Conservation (phyloP, 2,888 invertebrate genomes). For the Stenotaenia linearis region DNA sequence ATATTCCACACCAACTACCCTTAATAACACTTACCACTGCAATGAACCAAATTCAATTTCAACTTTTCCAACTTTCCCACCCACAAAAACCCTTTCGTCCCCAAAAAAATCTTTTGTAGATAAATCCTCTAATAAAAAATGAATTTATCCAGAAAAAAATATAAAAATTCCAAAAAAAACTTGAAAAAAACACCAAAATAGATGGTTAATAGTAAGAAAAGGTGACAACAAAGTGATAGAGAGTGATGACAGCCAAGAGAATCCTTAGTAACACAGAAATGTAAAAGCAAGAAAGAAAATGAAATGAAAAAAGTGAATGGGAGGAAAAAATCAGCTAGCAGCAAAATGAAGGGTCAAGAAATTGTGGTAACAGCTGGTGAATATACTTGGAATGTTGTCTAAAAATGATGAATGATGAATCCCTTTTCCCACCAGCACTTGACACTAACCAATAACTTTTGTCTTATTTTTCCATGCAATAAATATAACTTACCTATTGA, state of each 20-base stretch:
- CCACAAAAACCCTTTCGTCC: no score
- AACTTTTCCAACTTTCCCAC: no score
- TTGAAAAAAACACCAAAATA: not conserved
- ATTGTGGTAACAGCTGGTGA: not conserved
- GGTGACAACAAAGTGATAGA: not conserved
- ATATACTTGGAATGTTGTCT: not conserved
- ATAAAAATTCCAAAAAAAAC: not conserved
- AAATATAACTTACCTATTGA: not conserved
- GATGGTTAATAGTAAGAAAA: not conserved
- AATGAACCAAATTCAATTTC: no score
- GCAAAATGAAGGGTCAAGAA: not conserved
- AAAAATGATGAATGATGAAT: not conserved
- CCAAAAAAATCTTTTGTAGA: no score
- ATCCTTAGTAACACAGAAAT: not conserved
- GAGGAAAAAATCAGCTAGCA: not conserved
- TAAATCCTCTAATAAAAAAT: not conserved
- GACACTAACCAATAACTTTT: not conserved
- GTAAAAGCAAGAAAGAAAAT: not conserved
- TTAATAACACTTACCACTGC: no score
- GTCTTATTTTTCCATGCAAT: not conserved
- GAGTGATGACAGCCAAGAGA: not conserved
- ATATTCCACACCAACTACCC: no score
- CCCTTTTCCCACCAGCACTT: not conserved
- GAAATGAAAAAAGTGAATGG: not conserved
- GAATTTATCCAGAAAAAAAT: no score